Evolutionary conservation across 2,113 vertebrate genomes (phyloP).

Genomic region (Lanius collurio): DNA sequence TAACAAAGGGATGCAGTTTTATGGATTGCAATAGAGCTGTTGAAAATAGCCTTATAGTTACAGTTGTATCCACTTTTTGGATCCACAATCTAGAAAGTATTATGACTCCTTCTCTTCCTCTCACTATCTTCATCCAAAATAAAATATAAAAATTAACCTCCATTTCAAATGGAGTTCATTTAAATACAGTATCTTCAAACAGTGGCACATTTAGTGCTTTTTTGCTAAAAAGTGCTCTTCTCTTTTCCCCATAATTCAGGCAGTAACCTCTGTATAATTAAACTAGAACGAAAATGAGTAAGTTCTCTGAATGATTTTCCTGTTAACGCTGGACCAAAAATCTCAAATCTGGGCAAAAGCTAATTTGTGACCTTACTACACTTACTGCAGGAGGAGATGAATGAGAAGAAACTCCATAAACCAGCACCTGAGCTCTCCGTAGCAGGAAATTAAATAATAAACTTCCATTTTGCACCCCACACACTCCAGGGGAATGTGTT

Average conservation of each 20-base stretch:
- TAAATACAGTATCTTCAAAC: not conserved
- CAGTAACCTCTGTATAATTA: not conserved
- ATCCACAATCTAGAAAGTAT: not conserved
- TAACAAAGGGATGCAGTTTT: not conserved
- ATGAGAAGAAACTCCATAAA: not conserved
- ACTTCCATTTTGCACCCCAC: not conserved
- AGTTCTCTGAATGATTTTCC: not conserved
- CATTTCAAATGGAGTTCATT: not conserved
- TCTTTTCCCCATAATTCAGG: not conserved
- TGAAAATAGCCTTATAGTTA: not conserved
- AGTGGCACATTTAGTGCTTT: not conserved
- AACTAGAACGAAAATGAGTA: not conserved
- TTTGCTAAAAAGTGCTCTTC: not conserved
- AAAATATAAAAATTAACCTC: not conserved
- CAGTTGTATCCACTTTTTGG: not conserved
- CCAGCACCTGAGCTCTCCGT: not conserved
- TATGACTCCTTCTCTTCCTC: not conserved
- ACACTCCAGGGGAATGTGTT: not conserved
- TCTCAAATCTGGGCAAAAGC: not conserved
- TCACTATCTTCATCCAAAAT: not conserved
- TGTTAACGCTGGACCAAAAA: not conserved
- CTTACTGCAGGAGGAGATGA: not conserved
- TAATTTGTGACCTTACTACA: not conserved
- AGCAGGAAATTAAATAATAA: not conserved
- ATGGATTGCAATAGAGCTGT: not conserved